Conservation (phyloP, 1,140 invertebrate genomes). For the Phenacoccus solenopsis region DNA sequence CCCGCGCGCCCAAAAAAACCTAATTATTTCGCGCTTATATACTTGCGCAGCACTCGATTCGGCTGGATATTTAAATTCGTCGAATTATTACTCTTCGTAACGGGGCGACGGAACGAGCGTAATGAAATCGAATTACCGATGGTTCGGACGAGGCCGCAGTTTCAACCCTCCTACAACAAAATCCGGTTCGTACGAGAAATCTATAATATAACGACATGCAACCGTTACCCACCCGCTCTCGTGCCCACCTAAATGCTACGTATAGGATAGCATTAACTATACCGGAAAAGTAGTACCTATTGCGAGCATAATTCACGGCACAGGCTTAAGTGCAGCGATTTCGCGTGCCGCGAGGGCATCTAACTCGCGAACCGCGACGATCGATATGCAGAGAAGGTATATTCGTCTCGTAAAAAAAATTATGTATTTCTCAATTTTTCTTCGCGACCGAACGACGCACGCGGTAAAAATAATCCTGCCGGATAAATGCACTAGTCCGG, state of each 20-base stretch:
- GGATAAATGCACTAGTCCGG: too few species aligned
- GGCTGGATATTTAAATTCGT: too few species aligned
- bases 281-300: neutral
- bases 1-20: neutral
- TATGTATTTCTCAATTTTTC: too few species aligned
- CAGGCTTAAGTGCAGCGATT: neutral
- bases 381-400: neutral
- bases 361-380: neutral
- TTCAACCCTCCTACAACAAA: neutral
- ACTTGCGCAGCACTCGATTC: too few species aligned
- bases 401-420: too few species aligned
- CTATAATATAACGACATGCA: neutral
- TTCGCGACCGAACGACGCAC: too few species aligned
- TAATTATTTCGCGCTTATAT: neutral
- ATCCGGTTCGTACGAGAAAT: neutral
- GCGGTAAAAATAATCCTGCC: too few species aligned
- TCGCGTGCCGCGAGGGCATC: neutral
- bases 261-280: neutral
- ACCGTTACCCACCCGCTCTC: neutral
- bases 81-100: too few species aligned
- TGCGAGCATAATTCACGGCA: neutral
- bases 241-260: neutral
- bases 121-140: too few species aligned
- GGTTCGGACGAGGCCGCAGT: too few species aligned
- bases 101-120: too few species aligned